These are phyloP conservation scores for Lottia gigantea DNA, from an alignment of 2,888 invertebrate genomes.

Conservation along the genomic window DNA sequence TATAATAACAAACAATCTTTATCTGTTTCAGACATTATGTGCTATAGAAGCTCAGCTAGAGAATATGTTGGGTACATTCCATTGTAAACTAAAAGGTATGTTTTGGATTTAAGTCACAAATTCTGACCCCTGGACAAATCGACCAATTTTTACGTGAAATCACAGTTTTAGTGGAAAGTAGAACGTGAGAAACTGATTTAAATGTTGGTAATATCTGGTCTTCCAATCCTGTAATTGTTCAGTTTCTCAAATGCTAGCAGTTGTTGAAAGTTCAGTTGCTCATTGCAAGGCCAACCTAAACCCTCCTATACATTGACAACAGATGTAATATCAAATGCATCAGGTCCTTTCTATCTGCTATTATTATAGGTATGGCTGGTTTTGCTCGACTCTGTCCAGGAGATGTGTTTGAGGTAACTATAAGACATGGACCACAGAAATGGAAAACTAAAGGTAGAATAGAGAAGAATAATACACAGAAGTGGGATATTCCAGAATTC, in stretches of 20 bases:
- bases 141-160: too few relatives aligned
- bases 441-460: constrained; percentile 73
- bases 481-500: constrained; percentile 69
- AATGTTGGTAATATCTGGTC: too few relatives aligned
- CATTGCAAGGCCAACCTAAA: too few relatives aligned
- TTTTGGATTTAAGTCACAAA: neutral
- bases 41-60: constrained; percentile 71
- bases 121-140: too few relatives aligned
- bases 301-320: too few relatives aligned
- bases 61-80: constrained; percentile 70
- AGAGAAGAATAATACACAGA: constrained; percentile 70
- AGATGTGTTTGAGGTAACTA: constrained; percentile 73
- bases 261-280: too few relatives aligned
- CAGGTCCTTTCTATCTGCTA: too few relatives aligned
- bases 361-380: constrained; percentile 71
- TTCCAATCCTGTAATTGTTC: too few relatives aligned
- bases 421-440: constrained; percentile 73
- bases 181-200: too few relatives aligned
- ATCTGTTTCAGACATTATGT: constrained; percentile 67
- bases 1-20: neutral
- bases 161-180: too few relatives aligned
- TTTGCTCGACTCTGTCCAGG: constrained; percentile 74
- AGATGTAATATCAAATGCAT: too few relatives aligned
- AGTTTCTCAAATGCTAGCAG: too few relatives aligned
- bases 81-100: constrained; percentile 71